Evolutionary conservation across 1,140 invertebrate genomes (phyloP).

Genomic region (Brachionus koreanus): DNA sequence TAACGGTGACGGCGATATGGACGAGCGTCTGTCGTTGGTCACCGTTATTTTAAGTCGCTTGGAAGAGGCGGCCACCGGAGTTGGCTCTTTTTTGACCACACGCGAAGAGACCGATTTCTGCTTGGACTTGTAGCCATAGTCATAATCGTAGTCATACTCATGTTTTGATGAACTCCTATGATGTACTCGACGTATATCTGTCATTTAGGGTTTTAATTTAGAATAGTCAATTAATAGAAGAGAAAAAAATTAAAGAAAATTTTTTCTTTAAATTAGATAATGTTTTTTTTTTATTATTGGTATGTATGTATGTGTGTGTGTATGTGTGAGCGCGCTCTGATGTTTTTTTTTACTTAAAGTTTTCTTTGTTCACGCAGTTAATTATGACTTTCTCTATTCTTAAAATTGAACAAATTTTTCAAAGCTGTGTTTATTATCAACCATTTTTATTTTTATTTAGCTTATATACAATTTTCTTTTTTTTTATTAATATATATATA

Average conservation of each 20-base stretch:
- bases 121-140: background rate
- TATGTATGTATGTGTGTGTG: background rate
- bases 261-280: background rate
- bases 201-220: conserved; percentile 20
- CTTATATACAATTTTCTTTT: background rate
- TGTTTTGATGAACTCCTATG: conserved; percentile 10
- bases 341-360: background rate
- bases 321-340: background rate
- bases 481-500: background rate
- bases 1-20: background rate
- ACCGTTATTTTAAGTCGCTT: conserved; percentile 9
- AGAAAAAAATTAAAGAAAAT: background rate
- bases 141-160: conserved; percentile 24
- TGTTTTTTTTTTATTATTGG: background rate
- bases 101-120: background rate
- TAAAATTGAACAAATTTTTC: background rate
- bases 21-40: background rate
- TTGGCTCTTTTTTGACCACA: background rate
- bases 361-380: background rate
- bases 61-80: background rate
- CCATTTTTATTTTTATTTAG: background rate
- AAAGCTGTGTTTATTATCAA: conserved; percentile 8
- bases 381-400: background rate
- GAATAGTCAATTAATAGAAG: background rate
- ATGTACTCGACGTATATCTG: conserved; percentile 38